These are phyloP conservation scores for Sesia bembeciformis DNA, from an alignment of 2,888 invertebrate genomes.

Conservation along the genomic window DNA sequence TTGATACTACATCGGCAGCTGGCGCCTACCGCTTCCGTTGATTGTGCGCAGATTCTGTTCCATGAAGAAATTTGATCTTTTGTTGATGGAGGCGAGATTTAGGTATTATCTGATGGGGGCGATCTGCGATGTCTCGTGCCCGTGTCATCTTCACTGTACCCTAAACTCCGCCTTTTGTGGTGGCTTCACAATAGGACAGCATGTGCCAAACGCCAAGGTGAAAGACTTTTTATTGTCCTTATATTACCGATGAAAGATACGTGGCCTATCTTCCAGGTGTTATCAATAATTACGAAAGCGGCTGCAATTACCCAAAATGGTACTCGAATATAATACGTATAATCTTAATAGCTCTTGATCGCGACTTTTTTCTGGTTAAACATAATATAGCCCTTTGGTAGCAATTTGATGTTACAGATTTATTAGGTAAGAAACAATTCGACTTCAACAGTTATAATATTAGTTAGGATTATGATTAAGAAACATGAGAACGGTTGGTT, in stretches of 20 bases:
- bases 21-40: conserved; percentile 68
- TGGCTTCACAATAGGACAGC: conserved; percentile 41
- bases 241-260: not conserved
- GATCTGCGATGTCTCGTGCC: conserved; percentile 61
- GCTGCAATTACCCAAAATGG: too few species aligned
- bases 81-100: conserved; percentile 63
- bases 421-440: too few species aligned
- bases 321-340: too few species aligned
- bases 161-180: conserved; percentile 53
- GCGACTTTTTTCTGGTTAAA: too few species aligned
- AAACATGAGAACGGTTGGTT: not conserved
- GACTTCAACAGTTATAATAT: too few species aligned
- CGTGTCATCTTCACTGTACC: conserved; percentile 48
- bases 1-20: conserved; percentile 58
- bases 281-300: too few species aligned
- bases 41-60: conserved; percentile 38
- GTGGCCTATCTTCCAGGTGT: too few species aligned
- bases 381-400: too few species aligned
- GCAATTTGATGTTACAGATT: too few species aligned
- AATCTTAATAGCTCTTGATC: too few species aligned
- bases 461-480: not conserved
- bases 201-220: conserved; percentile 34
- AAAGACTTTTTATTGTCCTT: conserved; percentile 1
- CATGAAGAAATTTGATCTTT: conserved; percentile 56
- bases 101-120: conserved; percentile 41